phyloP scores from a whole-genome alignment of 2,888 invertebrate genomes.

The Parnassius apollo region DNA sequence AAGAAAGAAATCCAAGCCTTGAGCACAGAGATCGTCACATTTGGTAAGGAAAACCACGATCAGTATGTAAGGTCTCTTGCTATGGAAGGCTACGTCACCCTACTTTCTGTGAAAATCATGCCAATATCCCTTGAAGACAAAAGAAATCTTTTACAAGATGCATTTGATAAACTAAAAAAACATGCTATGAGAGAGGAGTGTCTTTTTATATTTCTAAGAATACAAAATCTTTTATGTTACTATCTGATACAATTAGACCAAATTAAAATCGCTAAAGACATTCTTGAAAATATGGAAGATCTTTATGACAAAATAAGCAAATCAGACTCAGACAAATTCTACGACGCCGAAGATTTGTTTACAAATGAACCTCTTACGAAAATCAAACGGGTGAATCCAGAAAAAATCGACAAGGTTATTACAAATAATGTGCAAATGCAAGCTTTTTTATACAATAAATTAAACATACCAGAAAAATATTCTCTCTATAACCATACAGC shows the following conservation, averaged over 20 bases:
- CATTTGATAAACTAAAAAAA: slow-evolving; percentile 61
- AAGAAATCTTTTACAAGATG: slow-evolving; percentile 53
- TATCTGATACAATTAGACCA: slow-evolving; percentile 78
- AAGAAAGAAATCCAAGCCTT: slow-evolving; percentile 61
- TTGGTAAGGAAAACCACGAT: slow-evolving; percentile 65
- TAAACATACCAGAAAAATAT: slow-evolving; percentile 75
- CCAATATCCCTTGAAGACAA: slow-evolving; percentile 61
- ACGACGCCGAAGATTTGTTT: slow-evolving; percentile 81
- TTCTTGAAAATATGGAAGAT: slow-evolving; percentile 74
- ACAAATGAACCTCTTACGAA: slow-evolving; percentile 49
- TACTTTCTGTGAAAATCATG: slow-evolving; percentile 63
- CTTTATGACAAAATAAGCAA: slow-evolving; percentile 65
- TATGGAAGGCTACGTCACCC: slow-evolving; percentile 68
- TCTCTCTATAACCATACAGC: slow-evolving; percentile 79
- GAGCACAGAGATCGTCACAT: slow-evolving; percentile 52
- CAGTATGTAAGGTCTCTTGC: slow-evolving; percentile 59
- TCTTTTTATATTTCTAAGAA: slow-evolving; percentile 76
- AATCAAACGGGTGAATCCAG: slow-evolving; percentile 61
- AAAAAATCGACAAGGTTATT: slow-evolving; percentile 79
- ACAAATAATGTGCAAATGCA: slow-evolving; percentile 84
- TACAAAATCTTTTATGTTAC: slow-evolving; percentile 81
- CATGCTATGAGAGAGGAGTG: slow-evolving; percentile 59
- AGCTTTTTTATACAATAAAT: slow-evolving; percentile 80
- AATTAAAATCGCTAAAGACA: slow-evolving; percentile 62
- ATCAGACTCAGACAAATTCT: slow-evolving; percentile 49